Conservation (phyloP, 2,888 invertebrate genomes). For the Crematogaster levior region DNA sequence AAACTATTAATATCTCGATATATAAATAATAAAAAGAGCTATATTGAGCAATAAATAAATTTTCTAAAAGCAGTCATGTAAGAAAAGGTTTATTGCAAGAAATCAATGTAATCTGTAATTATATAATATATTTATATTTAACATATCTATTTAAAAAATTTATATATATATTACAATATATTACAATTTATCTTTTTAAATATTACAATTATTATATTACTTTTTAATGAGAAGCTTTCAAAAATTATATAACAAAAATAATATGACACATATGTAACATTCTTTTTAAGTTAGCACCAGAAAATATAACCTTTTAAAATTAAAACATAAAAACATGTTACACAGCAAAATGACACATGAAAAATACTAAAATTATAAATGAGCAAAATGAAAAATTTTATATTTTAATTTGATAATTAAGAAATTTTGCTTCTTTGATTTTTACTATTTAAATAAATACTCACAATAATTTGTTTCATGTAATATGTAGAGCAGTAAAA, state of each 20-base stretch:
- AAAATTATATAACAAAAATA: not conserved
- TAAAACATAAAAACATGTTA: not conserved
- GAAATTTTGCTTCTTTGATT: not conserved
- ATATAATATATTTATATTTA: not conserved
- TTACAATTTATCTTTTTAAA: no score
- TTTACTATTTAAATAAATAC: not conserved
- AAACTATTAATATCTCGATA: conserved; percentile 42
- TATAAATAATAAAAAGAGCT: not conserved
- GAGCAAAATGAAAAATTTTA: not conserved
- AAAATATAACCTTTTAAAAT: not conserved
- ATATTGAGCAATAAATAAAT: conserved; percentile 2
- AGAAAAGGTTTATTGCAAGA: not conserved
- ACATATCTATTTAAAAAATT: not conserved
- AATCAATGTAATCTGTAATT: not conserved
- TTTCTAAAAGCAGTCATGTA: not conserved
- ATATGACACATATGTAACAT: not conserved
- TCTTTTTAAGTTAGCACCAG: not conserved
- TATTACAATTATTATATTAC: no score
- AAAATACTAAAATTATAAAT: not conserved
- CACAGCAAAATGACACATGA: no score
- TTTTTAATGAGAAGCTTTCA: not conserved
- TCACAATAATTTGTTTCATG: not conserved
- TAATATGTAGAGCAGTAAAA: not conserved
- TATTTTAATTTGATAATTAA: not conserved
- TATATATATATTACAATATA: no score